A percentile compares a stretch with the other conserved stretches of the same genome.
Conservation (phyloP, 2,797 vertebrate genomes). For the Coregonus sp. region DNA sequence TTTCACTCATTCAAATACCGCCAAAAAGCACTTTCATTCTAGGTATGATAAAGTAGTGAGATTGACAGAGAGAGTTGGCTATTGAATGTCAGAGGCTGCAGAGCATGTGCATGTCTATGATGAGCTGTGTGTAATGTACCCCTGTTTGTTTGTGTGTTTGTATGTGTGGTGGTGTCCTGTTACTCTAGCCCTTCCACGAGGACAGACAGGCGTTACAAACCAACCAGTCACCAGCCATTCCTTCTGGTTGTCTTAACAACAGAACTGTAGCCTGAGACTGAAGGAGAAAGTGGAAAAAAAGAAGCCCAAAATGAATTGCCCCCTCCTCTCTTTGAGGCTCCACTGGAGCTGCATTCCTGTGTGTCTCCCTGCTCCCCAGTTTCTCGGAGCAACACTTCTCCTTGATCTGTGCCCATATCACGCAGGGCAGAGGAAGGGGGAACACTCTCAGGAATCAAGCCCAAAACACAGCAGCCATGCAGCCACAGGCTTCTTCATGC, state of each 20-base stretch:
- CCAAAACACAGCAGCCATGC: conserved; percentile 5
- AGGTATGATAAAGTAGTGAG: conserved; percentile 61
- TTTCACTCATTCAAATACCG: conserved; percentile 76
- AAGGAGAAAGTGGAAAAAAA: conserved; percentile 23
- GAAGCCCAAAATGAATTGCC: conserved; percentile 56
- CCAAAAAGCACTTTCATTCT: conserved; percentile 79
- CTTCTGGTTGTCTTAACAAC: conserved; percentile 36
- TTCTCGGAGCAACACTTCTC: conserved; percentile 71
- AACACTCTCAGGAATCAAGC: conserved; percentile 2
- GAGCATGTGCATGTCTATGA: conserved; percentile 25
- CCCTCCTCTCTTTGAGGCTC: conserved; percentile 60
- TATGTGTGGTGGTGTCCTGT: not conserved
- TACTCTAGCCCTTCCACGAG: conserved; percentile 3
- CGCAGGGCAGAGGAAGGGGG: conserved; percentile 37
- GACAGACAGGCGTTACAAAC: conserved; percentile 22
- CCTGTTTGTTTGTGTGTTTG: conserved; percentile 11
- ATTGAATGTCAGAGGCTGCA: conserved; percentile 31
- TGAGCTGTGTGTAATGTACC: conserved; percentile 49
- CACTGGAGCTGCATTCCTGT: conserved; percentile 72
- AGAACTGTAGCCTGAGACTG: conserved; percentile 15
- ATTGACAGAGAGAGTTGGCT: conserved; percentile 21
- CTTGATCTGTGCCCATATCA: conserved; percentile 73
- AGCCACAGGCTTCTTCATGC: conserved; percentile 43
- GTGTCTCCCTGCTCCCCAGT: conserved; percentile 68
- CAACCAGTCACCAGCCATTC: conserved; percentile 18